phyloP scores from a whole-genome alignment of 1,140 invertebrate genomes.

The Hylaeus anthracinus region DNA sequence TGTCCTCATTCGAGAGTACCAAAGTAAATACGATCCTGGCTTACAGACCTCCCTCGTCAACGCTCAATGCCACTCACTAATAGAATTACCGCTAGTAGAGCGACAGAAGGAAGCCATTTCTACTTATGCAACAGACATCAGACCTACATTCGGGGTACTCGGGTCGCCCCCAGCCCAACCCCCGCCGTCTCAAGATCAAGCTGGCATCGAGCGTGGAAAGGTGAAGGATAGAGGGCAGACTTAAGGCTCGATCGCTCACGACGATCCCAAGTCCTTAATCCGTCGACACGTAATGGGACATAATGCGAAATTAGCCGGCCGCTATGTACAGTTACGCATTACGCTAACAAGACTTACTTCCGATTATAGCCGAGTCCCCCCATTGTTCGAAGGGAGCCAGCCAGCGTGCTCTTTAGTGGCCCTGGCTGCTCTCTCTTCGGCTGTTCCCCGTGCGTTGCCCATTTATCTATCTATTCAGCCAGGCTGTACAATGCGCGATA shows the following conservation, averaged over 20 bases:
- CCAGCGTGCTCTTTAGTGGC: conserved; percentile 54
- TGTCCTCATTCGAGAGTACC: no score
- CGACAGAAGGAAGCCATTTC: no score
- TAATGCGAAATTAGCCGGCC: conserved; percentile 75
- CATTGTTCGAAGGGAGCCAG: conserved; percentile 62
- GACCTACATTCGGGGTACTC: no score
- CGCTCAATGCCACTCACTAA: no score
- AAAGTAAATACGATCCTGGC: no score
- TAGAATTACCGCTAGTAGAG: no score
- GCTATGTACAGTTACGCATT: conserved; percentile 77
- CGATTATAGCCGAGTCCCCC: conserved; percentile 69
- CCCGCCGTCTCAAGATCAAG: background rate
- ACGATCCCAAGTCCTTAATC: conserved; percentile 56
- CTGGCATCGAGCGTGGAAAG: background rate
- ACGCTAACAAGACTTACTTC: conserved; percentile 79
- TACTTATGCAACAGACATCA: no score
- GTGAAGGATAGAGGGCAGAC: background rate
- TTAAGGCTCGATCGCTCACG: background rate
- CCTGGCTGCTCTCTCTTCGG: conserved; percentile 32
- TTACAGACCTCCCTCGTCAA: no score
- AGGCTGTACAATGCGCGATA: conserved; percentile 65
- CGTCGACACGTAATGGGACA: conserved; percentile 64
- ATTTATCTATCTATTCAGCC: conserved; percentile 70
- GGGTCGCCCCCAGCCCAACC: background rate
- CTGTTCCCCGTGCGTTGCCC: conserved; percentile 55